These are phyloP conservation scores for Callithrix jacchus DNA, from an alignment of 2,113 vertebrate genomes.

Conservation along the genomic window DNA sequence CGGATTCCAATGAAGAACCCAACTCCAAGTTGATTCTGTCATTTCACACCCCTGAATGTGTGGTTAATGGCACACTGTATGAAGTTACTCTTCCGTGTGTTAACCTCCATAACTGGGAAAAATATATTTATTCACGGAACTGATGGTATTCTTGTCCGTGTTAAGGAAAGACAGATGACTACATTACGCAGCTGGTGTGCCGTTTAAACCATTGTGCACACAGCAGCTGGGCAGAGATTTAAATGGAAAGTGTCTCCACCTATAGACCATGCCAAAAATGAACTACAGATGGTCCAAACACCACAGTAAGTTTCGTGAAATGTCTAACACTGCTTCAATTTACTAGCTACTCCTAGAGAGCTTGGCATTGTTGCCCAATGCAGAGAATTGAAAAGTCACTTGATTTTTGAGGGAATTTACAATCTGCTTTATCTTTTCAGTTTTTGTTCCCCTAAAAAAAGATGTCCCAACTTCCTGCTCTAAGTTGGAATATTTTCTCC, in stretches of 20 bases:
- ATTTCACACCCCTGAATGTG: background rate
- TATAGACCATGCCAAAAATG: conserved; percentile 38
- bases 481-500: conserved; percentile 28
- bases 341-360: background rate
- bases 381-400: background rate
- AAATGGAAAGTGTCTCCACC: conserved; percentile 44
- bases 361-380: background rate
- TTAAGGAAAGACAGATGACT: conserved; percentile 42
- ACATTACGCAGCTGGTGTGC: background rate
- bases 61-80: background rate
- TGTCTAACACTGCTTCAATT: conserved; percentile 22
- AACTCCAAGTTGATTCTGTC: background rate
- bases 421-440: background rate
- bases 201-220: background rate
- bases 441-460: background rate
- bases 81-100: background rate
- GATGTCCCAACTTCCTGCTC: background rate
- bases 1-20: background rate
- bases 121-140: conserved; percentile 30
- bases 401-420: background rate
- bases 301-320: conserved; percentile 20
- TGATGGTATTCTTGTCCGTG: background rate
- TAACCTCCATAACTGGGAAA: background rate
- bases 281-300: conserved; percentile 41
- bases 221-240: conserved; percentile 28